A percentile compares a stretch with the other conserved stretches of the same genome.
Conservation (phyloP, 2,113 vertebrate species). For the Xenus cinereus region DNA sequence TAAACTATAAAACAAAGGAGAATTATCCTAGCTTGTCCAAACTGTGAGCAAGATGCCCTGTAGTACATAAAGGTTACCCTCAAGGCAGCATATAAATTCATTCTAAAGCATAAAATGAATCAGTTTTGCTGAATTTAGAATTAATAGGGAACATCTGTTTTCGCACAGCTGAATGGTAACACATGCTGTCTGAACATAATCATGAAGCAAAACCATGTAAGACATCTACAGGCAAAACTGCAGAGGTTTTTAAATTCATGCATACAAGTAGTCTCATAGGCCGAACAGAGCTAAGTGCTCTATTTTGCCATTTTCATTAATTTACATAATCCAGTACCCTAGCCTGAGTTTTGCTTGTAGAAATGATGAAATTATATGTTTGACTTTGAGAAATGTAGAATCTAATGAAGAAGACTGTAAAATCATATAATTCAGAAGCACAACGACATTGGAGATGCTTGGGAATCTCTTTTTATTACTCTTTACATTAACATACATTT, state of each 20-base stretch:
- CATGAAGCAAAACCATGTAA: background rate
- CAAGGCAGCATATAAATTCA: slow-evolving; percentile 18
- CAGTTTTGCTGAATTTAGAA: slow-evolving; percentile 31
- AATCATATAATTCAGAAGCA: background rate
- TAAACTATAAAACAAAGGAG: slow-evolving; percentile 2
- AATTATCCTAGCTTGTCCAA: background rate
- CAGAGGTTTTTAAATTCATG: background rate
- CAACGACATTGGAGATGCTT: background rate
- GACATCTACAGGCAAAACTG: background rate
- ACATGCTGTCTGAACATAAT: background rate
- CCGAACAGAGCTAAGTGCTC: background rate
- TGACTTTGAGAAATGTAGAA: background rate
- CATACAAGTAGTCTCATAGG: background rate
- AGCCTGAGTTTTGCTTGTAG: background rate
- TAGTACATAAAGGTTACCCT: background rate
- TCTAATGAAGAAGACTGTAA: background rate
- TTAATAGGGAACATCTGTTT: slow-evolving; percentile 44
- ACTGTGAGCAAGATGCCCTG: background rate
- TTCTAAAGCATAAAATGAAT: slow-evolving; percentile 32
- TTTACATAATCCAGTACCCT: background rate
- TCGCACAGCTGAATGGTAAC: background rate
- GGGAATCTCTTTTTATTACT: background rate
- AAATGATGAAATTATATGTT: slow-evolving; percentile 1
- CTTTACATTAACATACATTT: background rate
- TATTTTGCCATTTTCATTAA: background rate